Evolutionary conservation across 2,888 invertebrate genomes (phyloP), one percentile per base, ranked within the genome.

Genomic region (Pheosia gnoma): DNA sequence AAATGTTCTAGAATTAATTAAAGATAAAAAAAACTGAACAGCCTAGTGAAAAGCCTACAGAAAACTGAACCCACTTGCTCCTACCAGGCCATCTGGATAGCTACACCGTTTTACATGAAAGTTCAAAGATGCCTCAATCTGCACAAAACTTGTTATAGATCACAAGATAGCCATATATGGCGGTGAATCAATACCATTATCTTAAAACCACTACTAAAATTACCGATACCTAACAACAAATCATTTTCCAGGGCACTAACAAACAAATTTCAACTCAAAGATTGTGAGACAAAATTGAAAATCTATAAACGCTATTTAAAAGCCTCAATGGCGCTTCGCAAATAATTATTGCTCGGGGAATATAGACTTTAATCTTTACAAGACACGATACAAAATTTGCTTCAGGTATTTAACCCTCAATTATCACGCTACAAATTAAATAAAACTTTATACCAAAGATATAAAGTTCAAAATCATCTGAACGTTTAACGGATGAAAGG

Each of bases 101-200:
- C 5, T 41, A 41, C 4, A 41, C 5, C 41, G 9, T 8, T 0
- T 4, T 43, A 8, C 43, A 9, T 43, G n/a, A 47, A 47, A n/a
- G 47, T 47, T 47, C n/a, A 47, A 47, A 8, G 3, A n/a, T 47
- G 58, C 61, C 59, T 39, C 59, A 57, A 52, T 49, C 57, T 70
- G 55, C 65, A 63, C 77, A 75, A 82, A 81, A 82, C 67, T 75
- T 83, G 85, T 86, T 82, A 84, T 78, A 83, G 83, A 87, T 85
- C 80, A 81, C 78, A 81, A 81, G 86, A 87, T 87, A 85, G 78
- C 81, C 82, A 70, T 83, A 80, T 83, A 83, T 76, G 82, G 83
- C 82, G 86, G 88, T 89, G 88, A 93, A 91, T 90, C 93, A 93
- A 93, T 92, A 91, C 87, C 87, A 93, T 93, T 91, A 93, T 89